phyloP scores from a whole-genome alignment of 30 jellyfish, hydroid and myxozoan species.

The Aurelia sp. region DNA sequence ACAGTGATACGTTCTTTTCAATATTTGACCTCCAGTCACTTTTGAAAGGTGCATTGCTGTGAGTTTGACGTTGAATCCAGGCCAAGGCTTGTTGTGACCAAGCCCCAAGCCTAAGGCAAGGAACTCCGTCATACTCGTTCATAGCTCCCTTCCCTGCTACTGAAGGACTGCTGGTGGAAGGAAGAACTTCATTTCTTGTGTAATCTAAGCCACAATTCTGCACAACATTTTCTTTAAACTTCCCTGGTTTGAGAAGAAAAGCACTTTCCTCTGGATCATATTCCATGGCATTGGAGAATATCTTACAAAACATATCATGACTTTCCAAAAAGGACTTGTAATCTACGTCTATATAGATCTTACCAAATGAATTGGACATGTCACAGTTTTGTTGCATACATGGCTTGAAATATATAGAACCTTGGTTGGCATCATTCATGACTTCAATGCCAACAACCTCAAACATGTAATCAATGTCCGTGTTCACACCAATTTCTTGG shows the following conservation, averaged over 20 bases:
- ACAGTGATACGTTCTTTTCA: background rate
- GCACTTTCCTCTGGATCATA: background rate
- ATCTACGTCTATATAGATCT: background rate
- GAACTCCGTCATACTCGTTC: background rate
- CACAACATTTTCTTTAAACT: background rate
- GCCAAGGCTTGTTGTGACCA: background rate
- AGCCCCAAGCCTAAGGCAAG: background rate
- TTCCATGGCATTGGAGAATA: background rate
- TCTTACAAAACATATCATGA: background rate
- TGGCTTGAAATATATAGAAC: too few species aligned
- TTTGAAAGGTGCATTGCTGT: background rate
- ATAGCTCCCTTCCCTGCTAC: background rate
- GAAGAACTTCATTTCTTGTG: background rate
- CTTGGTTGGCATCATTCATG: too few species aligned
- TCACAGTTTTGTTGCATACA: background rate
- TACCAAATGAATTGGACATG: background rate
- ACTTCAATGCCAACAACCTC: background rate
- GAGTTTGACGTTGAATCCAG: background rate
- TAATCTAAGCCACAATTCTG: background rate
- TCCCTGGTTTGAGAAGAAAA: background rate
- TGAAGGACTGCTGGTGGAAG: background rate
- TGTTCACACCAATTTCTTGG: background rate
- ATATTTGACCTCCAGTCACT: background rate
- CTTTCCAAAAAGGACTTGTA: background rate
- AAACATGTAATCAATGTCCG: background rate